Evolutionary conservation across 2,888 invertebrate species (phyloP), one percentile per base, ranked within the genome.

Genomic region (Plutella xylostella): DNA sequence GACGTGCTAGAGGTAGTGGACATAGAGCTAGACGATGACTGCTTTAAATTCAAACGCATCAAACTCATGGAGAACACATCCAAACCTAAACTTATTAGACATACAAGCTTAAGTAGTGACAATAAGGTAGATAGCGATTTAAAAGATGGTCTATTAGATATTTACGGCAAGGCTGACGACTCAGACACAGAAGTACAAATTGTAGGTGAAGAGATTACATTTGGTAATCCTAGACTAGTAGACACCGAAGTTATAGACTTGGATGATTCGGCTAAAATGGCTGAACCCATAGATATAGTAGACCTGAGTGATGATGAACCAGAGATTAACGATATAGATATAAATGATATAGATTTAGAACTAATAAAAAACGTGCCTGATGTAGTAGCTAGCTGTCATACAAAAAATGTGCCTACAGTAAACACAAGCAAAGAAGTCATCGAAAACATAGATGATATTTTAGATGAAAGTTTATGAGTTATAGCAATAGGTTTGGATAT

Each of bases 131-230:
- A 51, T 20, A 69, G 61, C 39, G 66, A 63, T 37, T 56, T 56
- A 15, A 59, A 60, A 37, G 65, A 63, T 9, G 22, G 33, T 33
- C 33, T 45, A 2, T 55, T 55, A 18, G 43, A 43, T 41, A 53
- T 47, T n/a, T 61, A 49, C 34, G 68, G 57, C 47, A 54, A 57
- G 15, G 71, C 69, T 45, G 60, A 63, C 43, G 80, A 80, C 54
- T 78, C 78, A 0, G 82, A 80, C 42, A 53, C 65, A 1, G 80
- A 80, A 63, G 78, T 80, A 56, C 77, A 80, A 67, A 73, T 80
- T 50, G 65, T 79, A 41, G 63, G 68, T 44, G 65, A 74, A 50
- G 68, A 72, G n/a, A n/a, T n/a, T n/a, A n/a, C n/a, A n/a, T n/a
- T n/a, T n/a, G n/a, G n/a, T n/a, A n/a, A n/a, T n/a, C n/a, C 43